These are phyloP conservation scores for Hemicrepidius hirtus DNA, from an alignment of 2,888 invertebrate genomes.

Conservation along the genomic window DNA sequence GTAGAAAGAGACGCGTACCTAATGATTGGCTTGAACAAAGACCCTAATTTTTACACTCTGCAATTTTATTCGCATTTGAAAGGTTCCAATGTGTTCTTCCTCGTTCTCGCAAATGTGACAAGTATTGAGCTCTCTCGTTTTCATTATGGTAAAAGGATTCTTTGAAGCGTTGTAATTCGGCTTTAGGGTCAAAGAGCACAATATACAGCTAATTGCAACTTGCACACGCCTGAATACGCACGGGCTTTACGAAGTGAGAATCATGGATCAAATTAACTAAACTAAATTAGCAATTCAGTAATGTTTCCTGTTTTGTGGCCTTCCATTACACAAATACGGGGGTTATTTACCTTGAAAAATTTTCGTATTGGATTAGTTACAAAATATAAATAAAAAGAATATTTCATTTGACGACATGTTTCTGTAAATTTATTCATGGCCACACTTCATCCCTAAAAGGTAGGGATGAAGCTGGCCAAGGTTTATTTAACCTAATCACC, in stretches of 20 bases:
- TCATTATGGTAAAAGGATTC: conserved; percentile 40
- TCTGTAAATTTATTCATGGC: too few relatives aligned
- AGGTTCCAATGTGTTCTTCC: not conserved
- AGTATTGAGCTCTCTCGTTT: conserved; percentile 21
- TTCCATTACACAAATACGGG: not conserved
- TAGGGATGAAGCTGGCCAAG: too few relatives aligned
- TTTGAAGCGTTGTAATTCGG: conserved; percentile 45
- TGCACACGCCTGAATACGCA: conserved; percentile 38
- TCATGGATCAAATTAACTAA: conserved; percentile 24
- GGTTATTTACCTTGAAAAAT: not conserved
- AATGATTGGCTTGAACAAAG: conserved; percentile 30
- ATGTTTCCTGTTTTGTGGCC: conserved; percentile 3
- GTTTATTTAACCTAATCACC: too few relatives aligned
- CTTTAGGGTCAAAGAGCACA: conserved; percentile 43
- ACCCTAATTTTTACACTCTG: conserved; percentile 34
- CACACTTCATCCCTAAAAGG: too few relatives aligned
- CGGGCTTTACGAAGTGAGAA: conserved; percentile 17
- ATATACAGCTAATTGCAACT: conserved; percentile 44
- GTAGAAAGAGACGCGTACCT: not conserved
- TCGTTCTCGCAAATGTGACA: not conserved
- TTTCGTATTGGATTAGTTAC: too few relatives aligned
- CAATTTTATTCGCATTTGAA: conserved; percentile 28
- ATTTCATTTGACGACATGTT: too few relatives aligned
- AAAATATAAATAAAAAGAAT: too few relatives aligned
- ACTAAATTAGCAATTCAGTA: conserved; percentile 17